Conservation (phyloP, 2,888 invertebrate species). For the Drosophila stalkeri region DNA sequence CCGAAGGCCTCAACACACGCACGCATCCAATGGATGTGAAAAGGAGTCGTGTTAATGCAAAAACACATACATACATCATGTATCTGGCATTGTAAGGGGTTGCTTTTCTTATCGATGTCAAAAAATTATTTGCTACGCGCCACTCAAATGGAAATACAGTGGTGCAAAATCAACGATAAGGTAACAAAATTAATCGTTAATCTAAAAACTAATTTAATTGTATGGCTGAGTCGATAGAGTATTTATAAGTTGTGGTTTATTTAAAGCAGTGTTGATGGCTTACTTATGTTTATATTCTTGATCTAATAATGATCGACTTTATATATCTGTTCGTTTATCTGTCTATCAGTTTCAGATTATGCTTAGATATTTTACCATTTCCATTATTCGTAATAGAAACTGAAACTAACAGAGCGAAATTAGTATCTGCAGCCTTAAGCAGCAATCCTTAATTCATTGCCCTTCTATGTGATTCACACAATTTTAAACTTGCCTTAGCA, state of each 20-base stretch:
- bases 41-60: conserved; percentile 47
- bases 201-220: not conserved
- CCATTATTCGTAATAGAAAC: too few relatives aligned
- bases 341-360: too few relatives aligned
- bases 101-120: conserved; percentile 35
- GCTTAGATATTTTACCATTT: too few relatives aligned
- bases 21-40: conserved; percentile 53
- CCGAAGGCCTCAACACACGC: conserved; percentile 49
- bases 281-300: not conserved
- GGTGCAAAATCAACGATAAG: conserved; percentile 7
- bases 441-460: not conserved
- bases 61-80: conserved; percentile 36
- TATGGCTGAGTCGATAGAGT: not conserved
- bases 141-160: conserved; percentile 16
- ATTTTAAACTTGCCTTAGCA: too few relatives aligned
- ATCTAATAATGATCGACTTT: too few relatives aligned
- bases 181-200: not conserved
- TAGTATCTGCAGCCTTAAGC: not conserved
- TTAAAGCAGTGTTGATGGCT: too few relatives aligned
- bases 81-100: conserved; percentile 46
- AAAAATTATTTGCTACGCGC: conserved; percentile 11
- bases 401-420: not conserved
- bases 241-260: too few relatives aligned
- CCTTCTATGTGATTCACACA: conserved; percentile 2
- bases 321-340: not conserved